These are phyloP conservation scores for Dolichomitus sp. DNA, from an alignment of 2,888 invertebrate species.

Conservation along the genomic window DNA sequence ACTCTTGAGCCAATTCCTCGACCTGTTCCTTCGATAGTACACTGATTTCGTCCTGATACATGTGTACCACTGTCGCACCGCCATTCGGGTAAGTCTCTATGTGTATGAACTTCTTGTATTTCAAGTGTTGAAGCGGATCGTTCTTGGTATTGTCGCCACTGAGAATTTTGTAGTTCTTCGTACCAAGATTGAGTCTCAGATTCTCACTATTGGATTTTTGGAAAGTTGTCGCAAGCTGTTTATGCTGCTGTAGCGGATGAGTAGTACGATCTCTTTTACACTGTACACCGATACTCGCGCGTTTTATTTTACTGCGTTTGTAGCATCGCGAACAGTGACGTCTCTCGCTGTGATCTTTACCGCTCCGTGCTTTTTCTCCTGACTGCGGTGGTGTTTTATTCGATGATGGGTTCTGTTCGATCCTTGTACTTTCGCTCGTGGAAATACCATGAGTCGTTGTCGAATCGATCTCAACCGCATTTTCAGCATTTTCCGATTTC, in stretches of 20 bases:
- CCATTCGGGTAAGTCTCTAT: slow-evolving; percentile 98
- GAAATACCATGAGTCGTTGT: slow-evolving; percentile 45
- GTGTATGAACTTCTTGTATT: slow-evolving; percentile 92
- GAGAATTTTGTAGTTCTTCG: slow-evolving; percentile 79
- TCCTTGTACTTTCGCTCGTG: slow-evolving; percentile 30
- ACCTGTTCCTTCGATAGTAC: slow-evolving; percentile 91
- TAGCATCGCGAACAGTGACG: slow-evolving; percentile 90
- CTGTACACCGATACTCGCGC: slow-evolving; percentile 91
- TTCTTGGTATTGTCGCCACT: slow-evolving; percentile 74
- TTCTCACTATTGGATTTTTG: slow-evolving; percentile 79
- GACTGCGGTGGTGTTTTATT: slow-evolving; percentile 74
- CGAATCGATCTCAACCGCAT: slow-evolving; percentile 60
- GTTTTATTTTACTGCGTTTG: slow-evolving; percentile 90
- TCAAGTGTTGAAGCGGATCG: slow-evolving; percentile 87
- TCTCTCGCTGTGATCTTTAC: slow-evolving; percentile 81
- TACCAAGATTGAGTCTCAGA: slow-evolving; percentile 81
- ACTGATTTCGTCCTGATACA: slow-evolving; percentile 96
- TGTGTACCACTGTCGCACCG: slow-evolving; percentile 96
- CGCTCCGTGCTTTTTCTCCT: slow-evolving; percentile 78
- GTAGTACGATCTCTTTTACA: slow-evolving; percentile 88
- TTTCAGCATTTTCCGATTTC: slow-evolving; percentile 41
- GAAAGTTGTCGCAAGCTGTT: slow-evolving; percentile 73
- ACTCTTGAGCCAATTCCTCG: slow-evolving; percentile 94
- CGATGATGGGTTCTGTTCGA: slow-evolving; percentile 18
- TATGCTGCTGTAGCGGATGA: slow-evolving; percentile 74